phyloP scores from a whole-genome alignment of 2,888 invertebrate species.

The Aspidiotus rigidus region DNA sequence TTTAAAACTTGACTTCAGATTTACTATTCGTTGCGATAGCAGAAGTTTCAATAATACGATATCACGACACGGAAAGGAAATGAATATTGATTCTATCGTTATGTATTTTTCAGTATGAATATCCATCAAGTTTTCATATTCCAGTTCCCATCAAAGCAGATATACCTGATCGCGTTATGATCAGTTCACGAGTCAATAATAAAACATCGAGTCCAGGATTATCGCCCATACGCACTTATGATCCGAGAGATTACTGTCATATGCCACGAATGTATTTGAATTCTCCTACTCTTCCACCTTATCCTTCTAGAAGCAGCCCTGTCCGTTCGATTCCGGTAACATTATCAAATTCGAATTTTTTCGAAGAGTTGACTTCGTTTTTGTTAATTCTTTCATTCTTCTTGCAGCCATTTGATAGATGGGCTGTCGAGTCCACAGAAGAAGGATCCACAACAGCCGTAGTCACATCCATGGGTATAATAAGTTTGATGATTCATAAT shows the following conservation, averaged over 20 bases:
- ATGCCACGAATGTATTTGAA: constrained; percentile 28
- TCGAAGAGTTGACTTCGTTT: neutral
- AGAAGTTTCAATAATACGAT: no score
- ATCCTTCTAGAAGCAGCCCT: constrained; percentile 15
- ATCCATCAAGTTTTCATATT: constrained; percentile 14
- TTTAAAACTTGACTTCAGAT: neutral
- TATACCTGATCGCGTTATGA: constrained; percentile 30
- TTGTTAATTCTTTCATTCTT: neutral
- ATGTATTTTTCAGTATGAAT: neutral
- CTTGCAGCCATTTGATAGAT: constrained; percentile 19
- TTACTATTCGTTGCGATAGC: neutral
- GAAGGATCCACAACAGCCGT: constrained; percentile 23
- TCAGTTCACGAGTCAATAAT: constrained; percentile 19
- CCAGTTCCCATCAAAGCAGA: constrained; percentile 27
- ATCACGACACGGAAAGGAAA: no score
- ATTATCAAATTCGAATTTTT: neutral
- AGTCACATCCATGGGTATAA: constrained; percentile 26
- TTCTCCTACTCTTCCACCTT: constrained; percentile 11
- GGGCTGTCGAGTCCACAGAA: constrained; percentile 23
- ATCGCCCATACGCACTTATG: constrained; percentile 22
- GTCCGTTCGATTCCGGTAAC: constrained; percentile 23
- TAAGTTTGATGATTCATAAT: constrained; percentile 28
- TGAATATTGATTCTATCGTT: neutral
- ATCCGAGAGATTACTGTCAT: constrained; percentile 25
- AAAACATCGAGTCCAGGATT: constrained; percentile 23